Conservation (phyloP, 2,888 invertebrate species). For the Cryptophagus acutangulus region DNA sequence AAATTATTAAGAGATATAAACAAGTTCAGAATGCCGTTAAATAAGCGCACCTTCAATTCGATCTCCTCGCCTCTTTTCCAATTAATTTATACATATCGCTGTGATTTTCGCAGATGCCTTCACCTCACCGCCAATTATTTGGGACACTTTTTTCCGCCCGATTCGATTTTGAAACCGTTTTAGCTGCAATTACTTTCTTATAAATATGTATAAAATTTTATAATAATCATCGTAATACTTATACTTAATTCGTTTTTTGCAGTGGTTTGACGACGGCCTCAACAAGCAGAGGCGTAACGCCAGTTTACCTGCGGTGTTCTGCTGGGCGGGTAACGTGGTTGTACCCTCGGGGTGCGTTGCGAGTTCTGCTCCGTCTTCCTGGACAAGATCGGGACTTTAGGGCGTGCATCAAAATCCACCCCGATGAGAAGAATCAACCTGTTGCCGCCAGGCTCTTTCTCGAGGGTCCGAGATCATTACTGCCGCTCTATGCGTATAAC, state of each 20-base stretch:
- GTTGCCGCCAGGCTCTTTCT: constrained; percentile 58
- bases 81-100: too few species aligned
- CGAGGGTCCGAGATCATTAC: constrained; percentile 58
- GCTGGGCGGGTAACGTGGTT: constrained; percentile 70
- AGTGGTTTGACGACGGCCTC: constrained; percentile 56
- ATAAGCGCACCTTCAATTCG: too few species aligned
- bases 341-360: constrained; percentile 69
- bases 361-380: constrained; percentile 59
- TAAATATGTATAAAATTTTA: too few species aligned
- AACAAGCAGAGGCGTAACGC: constrained; percentile 60
- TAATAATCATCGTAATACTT: too few species aligned
- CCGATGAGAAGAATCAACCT: constrained; percentile 34
- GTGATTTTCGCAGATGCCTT: too few species aligned
- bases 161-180: too few species aligned
- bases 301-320: constrained; percentile 70
- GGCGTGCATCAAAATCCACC: constrained; percentile 61
- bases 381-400: constrained; percentile 60
- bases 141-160: too few species aligned
- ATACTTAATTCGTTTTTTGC: constrained; percentile 41
- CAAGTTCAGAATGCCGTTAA: too few species aligned
- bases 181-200: too few species aligned
- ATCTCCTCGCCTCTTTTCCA: too few species aligned
- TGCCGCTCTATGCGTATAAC: constrained; percentile 56
- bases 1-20: too few species aligned
- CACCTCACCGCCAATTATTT: too few species aligned